Base-by-base conservation (phyloP, 1,140 invertebrate species). In the Eulimnadia texana region DNA sequence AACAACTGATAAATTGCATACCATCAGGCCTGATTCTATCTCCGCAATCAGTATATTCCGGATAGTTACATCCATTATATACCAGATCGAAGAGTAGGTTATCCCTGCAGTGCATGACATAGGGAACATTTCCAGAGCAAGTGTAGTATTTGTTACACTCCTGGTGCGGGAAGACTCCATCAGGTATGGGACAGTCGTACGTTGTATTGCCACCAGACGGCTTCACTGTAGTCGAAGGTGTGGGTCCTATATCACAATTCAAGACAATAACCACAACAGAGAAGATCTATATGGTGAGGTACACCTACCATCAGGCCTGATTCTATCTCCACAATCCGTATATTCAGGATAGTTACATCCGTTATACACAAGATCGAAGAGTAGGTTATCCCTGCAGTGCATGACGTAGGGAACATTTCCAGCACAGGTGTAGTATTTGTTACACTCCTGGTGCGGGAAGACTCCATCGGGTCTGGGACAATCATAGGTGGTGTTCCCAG, bases 301-400 rank as follows among this genome's bases (percentile, higher is more conserved):
- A 6, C 6, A 42, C 19, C 53, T 60, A 24, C 16, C 19, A 51
- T 28, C 59, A 16, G 60, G 51, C 3, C 51, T 28, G 1, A 23
- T 29, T 25, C 65, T 33, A 33, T 61, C 22, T 2, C 52, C 61
- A 47, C 65, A 66, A 61, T 66, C 64, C 1, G 57, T 54, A 27
- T 23, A 24, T 19, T 65, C 53, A 16, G 65, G 65, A 22, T 28
- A 66, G 50, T 66, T 66, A 52, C 65, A 66, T 24, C 65, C 64
- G 22, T 50, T 56, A 58, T 65, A 66, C 3, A 13, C 56, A 0
- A 64, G 28, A 50, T 66, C 65, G 56, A 63, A 66, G 11, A 63
- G 50, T 20, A 65, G 61, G 51, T 64, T 54, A 50, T 28, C 49
- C 16, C 29, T 52, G 47, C 65, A 66, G n/a, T 59, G 53, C 47